Base-by-base conservation (phyloP, 1,140 invertebrate genomes). In the Drosophila kohkoa region DNA sequence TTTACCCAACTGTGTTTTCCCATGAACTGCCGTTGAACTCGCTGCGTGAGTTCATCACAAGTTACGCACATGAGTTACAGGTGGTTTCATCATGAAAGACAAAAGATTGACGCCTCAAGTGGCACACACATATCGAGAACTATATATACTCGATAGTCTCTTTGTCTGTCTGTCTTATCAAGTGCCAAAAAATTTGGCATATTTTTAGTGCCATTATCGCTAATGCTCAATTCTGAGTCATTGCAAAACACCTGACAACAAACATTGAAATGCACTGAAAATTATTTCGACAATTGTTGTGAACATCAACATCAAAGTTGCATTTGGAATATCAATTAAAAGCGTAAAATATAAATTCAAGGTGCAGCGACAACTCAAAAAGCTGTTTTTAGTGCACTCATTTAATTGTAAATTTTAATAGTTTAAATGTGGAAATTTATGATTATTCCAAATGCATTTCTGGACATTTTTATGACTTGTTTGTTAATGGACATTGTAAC, bases 11-110 rank as follows among this genome's bases (percentile, higher is more conserved):
- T 78, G 52, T 51, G 15, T 25, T 49, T 73, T 86, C 57, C 38
- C 71, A 72, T 82, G 79, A 87, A 73, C 82, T 82, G 82, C 54
- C 78, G 82, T 73, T 86, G 78, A 86, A 86, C 82, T 66, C 58
- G 48, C 6, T 5, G 41, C 25, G 45, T 25, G 13, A 60, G 58
- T 60, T 60, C 13, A 35, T 60, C 13, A 35, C 1, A 5, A 48
- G 52, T 57, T 57, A 67, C 43, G 30, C 65, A 67, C 13, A 41
- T 20, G 35, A 41, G 13, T 52, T 73, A 43, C 71, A 68, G 55
- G 48, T 68, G 63, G 54, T 58, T 49, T 13, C 28, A n/a, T 13
- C n/a, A 30, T 38, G 35, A 11, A 16, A 20, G 15, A 15, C 10
- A 38, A 4, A 38, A n/a, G 3, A 16, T n/a, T 1, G 15, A 32